phyloP scores from a whole-genome alignment of 2,113 vertebrate species.

The Hyperopisus bebe region DNA sequence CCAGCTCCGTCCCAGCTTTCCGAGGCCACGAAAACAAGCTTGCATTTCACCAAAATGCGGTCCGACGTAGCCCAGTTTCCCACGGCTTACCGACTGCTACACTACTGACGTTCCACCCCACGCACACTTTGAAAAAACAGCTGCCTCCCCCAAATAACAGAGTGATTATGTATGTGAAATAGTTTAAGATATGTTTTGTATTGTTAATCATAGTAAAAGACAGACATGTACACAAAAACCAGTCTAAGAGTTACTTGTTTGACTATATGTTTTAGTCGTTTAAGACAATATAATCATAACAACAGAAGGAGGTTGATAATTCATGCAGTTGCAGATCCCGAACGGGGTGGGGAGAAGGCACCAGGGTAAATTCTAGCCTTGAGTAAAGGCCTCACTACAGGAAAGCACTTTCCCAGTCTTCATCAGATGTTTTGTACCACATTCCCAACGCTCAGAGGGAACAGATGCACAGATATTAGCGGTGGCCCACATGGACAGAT shows the following conservation, averaged over 20 bases:
- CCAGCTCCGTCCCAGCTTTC: not conserved
- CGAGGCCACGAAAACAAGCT: not conserved
- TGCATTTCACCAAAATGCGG: not conserved
- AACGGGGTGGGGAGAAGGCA: not conserved
- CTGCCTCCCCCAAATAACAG: not conserved
- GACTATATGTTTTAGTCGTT: not conserved
- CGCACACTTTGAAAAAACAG: not conserved
- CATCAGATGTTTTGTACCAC: not conserved
- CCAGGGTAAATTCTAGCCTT: not conserved
- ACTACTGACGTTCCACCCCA: not conserved
- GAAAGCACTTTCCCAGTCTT: not conserved
- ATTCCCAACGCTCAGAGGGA: not conserved
- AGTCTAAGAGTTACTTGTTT: not conserved
- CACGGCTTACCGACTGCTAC: not conserved
- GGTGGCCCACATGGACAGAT: not conserved
- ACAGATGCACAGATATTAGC: constrained; percentile 3
- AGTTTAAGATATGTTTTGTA: not conserved
- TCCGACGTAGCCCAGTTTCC: not conserved
- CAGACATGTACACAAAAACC: not conserved
- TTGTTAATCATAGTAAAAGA: not conserved
- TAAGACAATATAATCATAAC: not conserved
- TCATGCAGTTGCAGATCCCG: not conserved
- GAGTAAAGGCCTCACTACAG: not conserved
- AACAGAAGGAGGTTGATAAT: not conserved
- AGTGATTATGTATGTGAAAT: not conserved